Base-by-base conservation (phyloP, 2,113 vertebrate genomes). In the Phaethornis superciliosus region DNA sequence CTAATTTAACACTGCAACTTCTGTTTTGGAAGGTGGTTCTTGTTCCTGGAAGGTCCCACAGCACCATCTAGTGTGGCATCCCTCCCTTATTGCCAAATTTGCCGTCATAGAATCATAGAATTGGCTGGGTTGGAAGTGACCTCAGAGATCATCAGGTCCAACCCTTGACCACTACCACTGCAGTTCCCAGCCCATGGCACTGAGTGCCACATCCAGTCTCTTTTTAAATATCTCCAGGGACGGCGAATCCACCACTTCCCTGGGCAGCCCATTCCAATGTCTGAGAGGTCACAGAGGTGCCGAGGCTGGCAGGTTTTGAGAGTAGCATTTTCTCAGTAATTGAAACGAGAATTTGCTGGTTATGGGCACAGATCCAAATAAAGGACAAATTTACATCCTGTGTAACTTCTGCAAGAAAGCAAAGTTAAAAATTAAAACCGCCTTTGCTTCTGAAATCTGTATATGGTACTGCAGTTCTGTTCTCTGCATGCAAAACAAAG, bases 11-110 rank as follows among this genome's bases (percentile, higher is more conserved):
- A 68, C 72, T 51, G 17, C 52, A 79, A 88, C 80, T 94, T 79
- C 47, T 60, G 51, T 4, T 80, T 62, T 27, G 47, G 74, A 4
- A 26, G 30, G 15, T 67, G 5, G 12, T 44, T 89, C 28, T 72
- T 87, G 83, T 80, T 82, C 79, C 87, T 97, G 82, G 75, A 97
- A 98, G 97, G 97, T 97, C 94, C 97, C 97, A 98, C 97, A 98
- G 98, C 95, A 90, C 98, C 98, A 98, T 94, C 98, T 98, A 98
- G 97, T 94, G 98, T 79, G 93, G 44, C n/a, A 49, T 60, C 24
- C 24, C 35, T 91, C 91, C 94, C 81, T 30, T 78, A 64, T 59
- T 91, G 42, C 74, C 88, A 77, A 46, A 33, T 35, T 90, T 91
- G 65, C 78, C 78, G 40, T n/a, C n/a, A n/a, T n/a, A n/a, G n/a